Base-by-base conservation (phyloP, 2,797 vertebrate genomes). In the Anabas testudineus region DNA sequence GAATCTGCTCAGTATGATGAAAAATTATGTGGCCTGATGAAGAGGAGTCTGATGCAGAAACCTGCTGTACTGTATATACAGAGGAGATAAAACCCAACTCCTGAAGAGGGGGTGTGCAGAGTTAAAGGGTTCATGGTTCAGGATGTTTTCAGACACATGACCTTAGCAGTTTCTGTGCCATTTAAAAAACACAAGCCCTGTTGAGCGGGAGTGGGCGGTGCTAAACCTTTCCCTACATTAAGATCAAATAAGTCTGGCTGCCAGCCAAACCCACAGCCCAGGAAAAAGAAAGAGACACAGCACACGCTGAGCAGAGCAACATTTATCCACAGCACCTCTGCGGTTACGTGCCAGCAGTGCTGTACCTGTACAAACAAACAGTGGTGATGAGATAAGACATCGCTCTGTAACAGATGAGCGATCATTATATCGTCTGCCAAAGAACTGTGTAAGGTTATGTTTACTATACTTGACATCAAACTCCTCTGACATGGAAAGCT, bases 281-380 rank as follows among this genome's bases (percentile, higher is more conserved):
- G 76, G 69, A 32, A 74, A 74, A 53, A 70, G 70, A 48, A 75
- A 67, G 64, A 75, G 60, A 63, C 69, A 46, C 67, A 51, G 57
- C 36, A 46, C 45, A 63, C 53, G 18, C n/a, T 2, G 43, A 30
- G 28, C 37, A 24, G 16, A 41, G 61, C 60, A 52, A 18, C 46
- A 1, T 57, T 73, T 64, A 67, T 37, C 30, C 72, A 10, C 15
- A 5, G 30, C 5, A 59, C 26, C 32, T 65, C 28, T 66, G 84
- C 0, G 42, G 65, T 67, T 42, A 56, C 64, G 70, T 64, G 67
- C 48, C 24, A 71, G 26, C 34, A 16, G 3, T 28, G 22, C 7
- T 21, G 7, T 43, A 61, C 52, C 22, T 34, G 39, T 46, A n/a
- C 51, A 61, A 34, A 76, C 67, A 74, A 52, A 79, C 71, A n/a